Conservation (phyloP, 1,140 invertebrate genomes). For the Zaprionus gabonicus region DNA sequence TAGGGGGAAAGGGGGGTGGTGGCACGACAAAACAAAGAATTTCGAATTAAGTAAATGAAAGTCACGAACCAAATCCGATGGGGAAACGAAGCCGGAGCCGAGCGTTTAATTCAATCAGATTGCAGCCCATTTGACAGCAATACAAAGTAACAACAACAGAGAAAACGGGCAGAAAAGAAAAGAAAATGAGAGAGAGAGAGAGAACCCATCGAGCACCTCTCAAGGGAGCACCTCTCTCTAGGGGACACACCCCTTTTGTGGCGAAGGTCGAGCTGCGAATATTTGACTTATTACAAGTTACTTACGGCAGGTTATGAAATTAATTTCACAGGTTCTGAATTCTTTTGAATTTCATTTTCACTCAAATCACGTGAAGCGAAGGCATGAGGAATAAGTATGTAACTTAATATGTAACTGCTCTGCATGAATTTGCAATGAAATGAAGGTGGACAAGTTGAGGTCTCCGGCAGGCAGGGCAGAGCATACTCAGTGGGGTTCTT, state of each 20-base stretch:
- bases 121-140: neutral
- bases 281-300: neutral
- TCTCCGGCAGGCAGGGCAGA: too few relatives aligned
- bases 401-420: too few relatives aligned
- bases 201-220: neutral
- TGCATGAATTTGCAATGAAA: too few relatives aligned
- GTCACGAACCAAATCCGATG: slow-evolving; percentile 31
- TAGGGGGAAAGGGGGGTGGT: too few relatives aligned
- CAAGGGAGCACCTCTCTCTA: neutral
- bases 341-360: neutral
- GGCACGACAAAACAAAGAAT: slow-evolving; percentile 24
- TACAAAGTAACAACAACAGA: neutral
- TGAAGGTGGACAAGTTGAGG: too few relatives aligned
- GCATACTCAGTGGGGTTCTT: too few relatives aligned
- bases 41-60: slow-evolving; percentile 19
- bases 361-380: neutral
- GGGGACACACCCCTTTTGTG: neutral
- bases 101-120: slow-evolving; percentile 30
- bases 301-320: neutral
- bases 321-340: neutral
- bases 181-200: neutral
- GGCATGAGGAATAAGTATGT: too few relatives aligned
- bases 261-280: neutral
- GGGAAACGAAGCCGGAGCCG: neutral
- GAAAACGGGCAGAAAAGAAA: neutral